Percentiles rank a stretch among this genome's conserved stretches.
Evolutionary conservation across 2,113 vertebrate species (phyloP).

Genomic region (Opisthocomus hoazin): DNA sequence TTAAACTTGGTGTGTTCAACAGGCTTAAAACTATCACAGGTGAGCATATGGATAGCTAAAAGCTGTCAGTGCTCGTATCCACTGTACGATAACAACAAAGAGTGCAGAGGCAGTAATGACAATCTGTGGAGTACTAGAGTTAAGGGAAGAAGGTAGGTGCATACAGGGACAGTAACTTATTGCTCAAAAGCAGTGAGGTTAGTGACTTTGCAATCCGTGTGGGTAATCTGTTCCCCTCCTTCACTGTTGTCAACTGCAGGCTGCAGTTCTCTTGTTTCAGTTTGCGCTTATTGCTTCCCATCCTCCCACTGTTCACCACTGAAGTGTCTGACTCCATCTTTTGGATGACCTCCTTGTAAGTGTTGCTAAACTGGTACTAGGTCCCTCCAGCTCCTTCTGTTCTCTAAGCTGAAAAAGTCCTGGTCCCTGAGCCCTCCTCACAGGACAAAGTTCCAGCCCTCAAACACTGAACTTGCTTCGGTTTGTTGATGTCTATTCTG

Average conservation of each 20-base stretch:
- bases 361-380: neutral
- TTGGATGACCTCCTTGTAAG: neutral
- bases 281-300: neutral
- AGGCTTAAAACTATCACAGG: neutral
- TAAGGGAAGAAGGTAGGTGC: neutral
- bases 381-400: neutral
- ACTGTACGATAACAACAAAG: neutral
- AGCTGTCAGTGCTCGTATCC: neutral
- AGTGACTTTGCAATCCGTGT: neutral
- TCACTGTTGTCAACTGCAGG: neutral
- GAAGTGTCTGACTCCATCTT: neutral
- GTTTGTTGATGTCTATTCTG: neutral
- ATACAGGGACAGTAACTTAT: neutral
- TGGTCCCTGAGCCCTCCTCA: neutral
- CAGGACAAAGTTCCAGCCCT: neutral
- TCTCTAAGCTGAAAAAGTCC: neutral
- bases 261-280: neutral
- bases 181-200: neutral
- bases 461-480: neutral
- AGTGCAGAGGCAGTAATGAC: neutral
- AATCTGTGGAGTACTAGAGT: neutral
- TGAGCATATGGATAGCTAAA: neutral
- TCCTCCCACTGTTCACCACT: neutral
- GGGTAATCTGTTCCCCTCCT: neutral
- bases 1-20: neutral